These are phyloP conservation scores for Euura lappo DNA, from an alignment of 1,140 invertebrate genomes.

Conservation along the genomic window DNA sequence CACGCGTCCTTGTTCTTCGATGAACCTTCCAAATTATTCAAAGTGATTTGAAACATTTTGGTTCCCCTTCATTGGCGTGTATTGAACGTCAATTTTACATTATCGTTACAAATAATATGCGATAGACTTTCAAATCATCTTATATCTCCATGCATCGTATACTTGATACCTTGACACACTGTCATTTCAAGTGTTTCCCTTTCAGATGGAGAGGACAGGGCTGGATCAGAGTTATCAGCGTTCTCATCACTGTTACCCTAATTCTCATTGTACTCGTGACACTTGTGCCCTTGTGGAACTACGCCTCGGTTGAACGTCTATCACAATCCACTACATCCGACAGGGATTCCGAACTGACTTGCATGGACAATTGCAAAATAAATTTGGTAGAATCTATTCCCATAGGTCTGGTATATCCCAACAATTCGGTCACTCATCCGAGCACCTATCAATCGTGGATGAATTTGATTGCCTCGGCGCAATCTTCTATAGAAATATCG, in stretches of 20 bases:
- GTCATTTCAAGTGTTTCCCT: too few relatives aligned
- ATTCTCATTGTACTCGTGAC: slow-evolving; percentile 78
- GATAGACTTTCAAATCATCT: too few relatives aligned
- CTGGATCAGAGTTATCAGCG: slow-evolving; percentile 78
- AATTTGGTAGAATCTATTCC: slow-evolving; percentile 89
- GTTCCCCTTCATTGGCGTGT: too few relatives aligned
- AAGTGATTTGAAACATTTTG: too few relatives aligned
- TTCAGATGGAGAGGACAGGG: slow-evolving; percentile 60
- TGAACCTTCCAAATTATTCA: too few relatives aligned
- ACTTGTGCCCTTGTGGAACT: slow-evolving; percentile 75
- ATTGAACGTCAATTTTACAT: too few relatives aligned
- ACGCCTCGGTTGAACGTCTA: slow-evolving; percentile 56
- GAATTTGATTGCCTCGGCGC: slow-evolving; percentile 75
- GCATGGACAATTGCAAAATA: slow-evolving; percentile 61
- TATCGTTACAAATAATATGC: too few relatives aligned
- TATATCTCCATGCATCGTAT: too few relatives aligned
- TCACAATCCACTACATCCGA: slow-evolving; percentile 32
- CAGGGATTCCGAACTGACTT: slow-evolving; percentile 35
- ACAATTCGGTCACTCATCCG: slow-evolving; percentile 65
- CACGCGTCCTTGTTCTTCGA: too few relatives aligned
- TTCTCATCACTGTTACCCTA: slow-evolving; percentile 79
- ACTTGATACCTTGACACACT: too few relatives aligned
- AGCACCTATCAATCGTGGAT: slow-evolving; percentile 83
- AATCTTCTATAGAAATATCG: slow-evolving; percentile 83
- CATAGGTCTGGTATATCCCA: slow-evolving; percentile 77